These are phyloP conservation scores for Scarus forsteni DNA, from an alignment of 2,797 vertebrate species.

Conservation along the genomic window DNA sequence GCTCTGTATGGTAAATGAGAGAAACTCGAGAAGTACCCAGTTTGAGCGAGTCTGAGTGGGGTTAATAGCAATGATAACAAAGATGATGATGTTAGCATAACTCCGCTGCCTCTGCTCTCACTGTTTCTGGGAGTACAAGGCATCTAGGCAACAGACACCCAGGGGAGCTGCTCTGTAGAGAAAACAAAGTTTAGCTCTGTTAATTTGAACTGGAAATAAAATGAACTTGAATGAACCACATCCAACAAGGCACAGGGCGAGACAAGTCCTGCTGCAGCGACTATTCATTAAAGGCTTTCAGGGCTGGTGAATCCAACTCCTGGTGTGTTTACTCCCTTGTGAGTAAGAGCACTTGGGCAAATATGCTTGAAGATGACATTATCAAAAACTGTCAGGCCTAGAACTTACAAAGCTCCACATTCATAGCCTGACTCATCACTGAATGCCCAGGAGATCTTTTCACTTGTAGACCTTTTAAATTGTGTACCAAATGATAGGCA, in stretches of 20 bases:
- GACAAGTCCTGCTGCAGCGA: conserved; percentile 11
- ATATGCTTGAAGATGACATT: conserved; percentile 58
- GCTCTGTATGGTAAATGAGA: conserved; percentile 20
- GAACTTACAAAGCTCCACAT: conserved; percentile 47
- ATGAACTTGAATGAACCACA: conserved; percentile 62
- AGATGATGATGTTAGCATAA: conserved; percentile 47
- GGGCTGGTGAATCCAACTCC: conserved; percentile 44
- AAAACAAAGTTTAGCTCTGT: conserved; percentile 66
- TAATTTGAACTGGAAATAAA: conserved; percentile 61
- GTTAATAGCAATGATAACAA: conserved; percentile 45
- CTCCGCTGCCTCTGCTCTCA: conserved; percentile 31
- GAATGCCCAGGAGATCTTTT: conserved; percentile 42
- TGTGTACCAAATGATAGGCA: conserved; percentile 51
- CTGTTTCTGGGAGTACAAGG: conserved; percentile 48
- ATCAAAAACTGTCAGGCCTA: conserved; percentile 55
- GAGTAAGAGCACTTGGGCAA: conserved; percentile 36
- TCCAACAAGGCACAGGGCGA: conserved; percentile 48
- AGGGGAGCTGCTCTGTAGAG: conserved; percentile 58
- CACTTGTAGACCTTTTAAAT: conserved; percentile 48
- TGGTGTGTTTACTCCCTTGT: conserved; percentile 33
- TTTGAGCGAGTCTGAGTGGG: conserved; percentile 8
- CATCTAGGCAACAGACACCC: conserved; percentile 55
- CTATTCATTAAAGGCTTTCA: conserved; percentile 37
- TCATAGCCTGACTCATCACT: conserved; percentile 32
- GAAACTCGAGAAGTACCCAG: conserved; percentile 29